phyloP scores from a whole-genome alignment of 2,113 vertebrate genomes.

The Ochotona curzoniae region DNA sequence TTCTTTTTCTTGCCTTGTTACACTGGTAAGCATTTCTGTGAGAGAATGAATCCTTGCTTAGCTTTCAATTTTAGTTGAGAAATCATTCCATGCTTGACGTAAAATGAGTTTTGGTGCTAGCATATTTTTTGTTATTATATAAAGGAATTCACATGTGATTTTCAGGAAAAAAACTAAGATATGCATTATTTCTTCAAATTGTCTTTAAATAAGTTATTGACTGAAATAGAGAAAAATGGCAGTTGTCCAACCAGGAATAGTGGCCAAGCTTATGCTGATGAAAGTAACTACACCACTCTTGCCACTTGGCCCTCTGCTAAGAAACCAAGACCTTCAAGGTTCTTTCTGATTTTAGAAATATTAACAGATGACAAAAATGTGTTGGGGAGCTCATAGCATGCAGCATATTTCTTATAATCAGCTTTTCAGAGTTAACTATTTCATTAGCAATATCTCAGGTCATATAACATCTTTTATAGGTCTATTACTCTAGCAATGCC shows the following conservation, averaged over 20 bases:
- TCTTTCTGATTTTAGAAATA: neutral
- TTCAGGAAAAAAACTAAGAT: neutral
- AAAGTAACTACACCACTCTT: neutral
- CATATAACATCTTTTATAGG: neutral
- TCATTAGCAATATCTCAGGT: constrained; percentile 33
- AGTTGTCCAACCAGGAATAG: neutral
- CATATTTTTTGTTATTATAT: neutral
- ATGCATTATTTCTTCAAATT: neutral
- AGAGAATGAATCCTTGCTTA: neutral
- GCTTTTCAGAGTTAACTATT: constrained; percentile 44
- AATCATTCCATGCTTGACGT: neutral
- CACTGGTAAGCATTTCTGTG: neutral
- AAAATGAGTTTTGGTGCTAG: neutral
- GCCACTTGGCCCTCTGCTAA: too few relatives aligned
- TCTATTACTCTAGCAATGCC: neutral
- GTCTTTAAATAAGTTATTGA: neutral
- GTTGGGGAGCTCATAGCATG: neutral
- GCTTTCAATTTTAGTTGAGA: neutral
- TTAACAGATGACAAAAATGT: neutral
- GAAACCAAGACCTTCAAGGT: neutral
- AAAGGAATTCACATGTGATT: neutral
- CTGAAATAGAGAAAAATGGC: neutral
- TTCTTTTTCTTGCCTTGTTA: constrained; percentile 1
- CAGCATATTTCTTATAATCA: neutral
- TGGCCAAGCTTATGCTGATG: neutral